Evolutionary conservation across 2,113 vertebrate genomes (phyloP).

Genomic region (Talpa occidentalis): DNA sequence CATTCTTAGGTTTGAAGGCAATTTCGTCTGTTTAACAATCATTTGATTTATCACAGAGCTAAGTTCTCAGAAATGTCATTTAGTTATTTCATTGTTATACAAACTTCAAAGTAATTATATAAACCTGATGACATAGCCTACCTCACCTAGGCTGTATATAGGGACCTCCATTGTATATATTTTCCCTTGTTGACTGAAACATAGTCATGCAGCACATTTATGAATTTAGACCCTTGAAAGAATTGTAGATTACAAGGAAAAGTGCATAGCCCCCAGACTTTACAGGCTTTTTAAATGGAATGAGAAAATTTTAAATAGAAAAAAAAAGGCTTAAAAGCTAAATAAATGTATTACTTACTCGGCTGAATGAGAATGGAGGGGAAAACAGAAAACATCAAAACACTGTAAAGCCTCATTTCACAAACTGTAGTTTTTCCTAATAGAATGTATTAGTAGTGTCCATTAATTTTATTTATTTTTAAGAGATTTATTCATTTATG

Average conservation of each 20-base stretch:
- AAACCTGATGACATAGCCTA: neutral
- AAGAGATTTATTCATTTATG: too few relatives aligned
- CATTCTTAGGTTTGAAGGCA: slow-evolving; percentile 24
- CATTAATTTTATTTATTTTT: slow-evolving; percentile 48
- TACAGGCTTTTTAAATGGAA: neutral
- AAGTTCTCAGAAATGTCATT: neutral
- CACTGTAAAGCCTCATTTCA: slow-evolving; percentile 3
- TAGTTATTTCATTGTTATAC: too few relatives aligned
- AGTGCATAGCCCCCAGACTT: neutral
- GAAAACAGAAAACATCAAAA: slow-evolving; percentile 7
- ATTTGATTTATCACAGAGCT: neutral
- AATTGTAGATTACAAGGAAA: slow-evolving; percentile 15
- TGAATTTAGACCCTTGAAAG: neutral
- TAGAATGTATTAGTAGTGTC: slow-evolving; percentile 35
- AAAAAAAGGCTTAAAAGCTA: slow-evolving; percentile 24
- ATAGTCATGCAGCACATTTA: neutral
- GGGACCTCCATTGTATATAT: neutral
- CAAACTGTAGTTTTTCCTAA: slow-evolving; percentile 13
- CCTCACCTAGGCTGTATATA: neutral
- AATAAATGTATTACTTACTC: slow-evolving; percentile 11
- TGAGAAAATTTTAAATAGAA: neutral
- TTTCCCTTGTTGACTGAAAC: neutral
- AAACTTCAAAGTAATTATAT: too few relatives aligned
- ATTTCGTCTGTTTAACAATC: slow-evolving; percentile 25
- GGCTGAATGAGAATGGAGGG: neutral